phyloP scores from a whole-genome alignment of 2,888 invertebrate genomes.

The Laothoe populi region DNA sequence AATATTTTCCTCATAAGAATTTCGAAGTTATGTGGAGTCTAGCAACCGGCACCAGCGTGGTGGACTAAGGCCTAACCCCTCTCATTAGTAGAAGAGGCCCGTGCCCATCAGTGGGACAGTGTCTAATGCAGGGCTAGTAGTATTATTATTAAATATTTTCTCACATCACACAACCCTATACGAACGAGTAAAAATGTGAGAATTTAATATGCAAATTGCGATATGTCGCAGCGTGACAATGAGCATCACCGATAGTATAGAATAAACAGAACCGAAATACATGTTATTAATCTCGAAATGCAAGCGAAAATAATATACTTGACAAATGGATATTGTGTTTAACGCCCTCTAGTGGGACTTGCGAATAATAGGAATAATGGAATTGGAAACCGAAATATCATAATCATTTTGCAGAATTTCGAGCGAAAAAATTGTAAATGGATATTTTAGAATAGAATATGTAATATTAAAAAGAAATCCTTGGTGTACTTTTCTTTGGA shows the following conservation, averaged over 20 bases:
- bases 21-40: too few relatives aligned
- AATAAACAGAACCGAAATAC: constrained; percentile 16
- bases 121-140: too few relatives aligned
- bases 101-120: too few relatives aligned
- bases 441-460: too few relatives aligned
- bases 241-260: constrained; percentile 5
- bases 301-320: neutral
- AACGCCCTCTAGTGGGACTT: constrained; percentile 5
- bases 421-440: neutral
- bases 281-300: constrained; percentile 21
- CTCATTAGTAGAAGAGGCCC: too few relatives aligned
- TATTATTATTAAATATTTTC: too few relatives aligned
- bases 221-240: constrained; percentile 12
- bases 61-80: too few relatives aligned
- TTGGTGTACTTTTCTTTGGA: too few relatives aligned
- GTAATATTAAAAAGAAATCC: too few relatives aligned
- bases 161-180: constrained; percentile 11
- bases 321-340: constrained; percentile 16
- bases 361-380: constrained; percentile 3
- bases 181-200: constrained; percentile 24
- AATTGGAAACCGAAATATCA: neutral
- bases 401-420: neutral
- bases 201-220: constrained; percentile 29
- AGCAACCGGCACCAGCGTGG: too few relatives aligned
- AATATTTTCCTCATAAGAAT: too few relatives aligned